Conservation (phyloP, 2,113 vertebrate genomes). For the Rhadina sibilatrix region DNA sequence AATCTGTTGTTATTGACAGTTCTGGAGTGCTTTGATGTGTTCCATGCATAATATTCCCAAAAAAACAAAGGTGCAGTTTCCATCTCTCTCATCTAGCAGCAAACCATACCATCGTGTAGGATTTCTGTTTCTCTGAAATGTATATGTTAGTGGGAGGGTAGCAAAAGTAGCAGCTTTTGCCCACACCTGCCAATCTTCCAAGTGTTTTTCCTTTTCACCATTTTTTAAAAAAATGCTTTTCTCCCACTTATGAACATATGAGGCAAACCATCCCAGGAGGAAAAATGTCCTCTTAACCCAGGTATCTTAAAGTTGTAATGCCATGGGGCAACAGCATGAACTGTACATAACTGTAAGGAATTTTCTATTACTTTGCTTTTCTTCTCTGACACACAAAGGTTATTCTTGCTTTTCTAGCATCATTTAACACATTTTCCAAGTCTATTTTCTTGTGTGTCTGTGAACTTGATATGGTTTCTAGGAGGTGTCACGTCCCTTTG, state of each 20-base stretch:
- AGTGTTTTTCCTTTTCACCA: neutral
- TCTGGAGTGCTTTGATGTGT: neutral
- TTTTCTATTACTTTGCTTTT: neutral
- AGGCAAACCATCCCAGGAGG: neutral
- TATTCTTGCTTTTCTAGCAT: neutral
- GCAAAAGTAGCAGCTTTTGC: neutral
- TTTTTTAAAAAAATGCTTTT: neutral
- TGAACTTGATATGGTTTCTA: neutral
- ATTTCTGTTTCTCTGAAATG: neutral
- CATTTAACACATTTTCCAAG: neutral
- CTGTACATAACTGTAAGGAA: neutral
- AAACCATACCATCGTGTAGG: rapidly evolving
- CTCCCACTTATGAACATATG: neutral
- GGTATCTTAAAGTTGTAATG: neutral
- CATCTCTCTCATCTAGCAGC: neutral
- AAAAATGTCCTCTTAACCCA: neutral
- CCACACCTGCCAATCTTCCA: neutral
- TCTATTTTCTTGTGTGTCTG: neutral
- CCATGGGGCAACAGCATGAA: rapidly evolving
- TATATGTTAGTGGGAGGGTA: neutral
- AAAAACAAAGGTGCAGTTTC: neutral
- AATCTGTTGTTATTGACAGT: neutral
- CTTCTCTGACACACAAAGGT: neutral
- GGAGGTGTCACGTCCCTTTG: neutral
- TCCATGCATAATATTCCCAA: neutral